Evolutionary conservation across 2,888 invertebrate genomes (phyloP).

Genomic region (Cephus nigrinus): DNA sequence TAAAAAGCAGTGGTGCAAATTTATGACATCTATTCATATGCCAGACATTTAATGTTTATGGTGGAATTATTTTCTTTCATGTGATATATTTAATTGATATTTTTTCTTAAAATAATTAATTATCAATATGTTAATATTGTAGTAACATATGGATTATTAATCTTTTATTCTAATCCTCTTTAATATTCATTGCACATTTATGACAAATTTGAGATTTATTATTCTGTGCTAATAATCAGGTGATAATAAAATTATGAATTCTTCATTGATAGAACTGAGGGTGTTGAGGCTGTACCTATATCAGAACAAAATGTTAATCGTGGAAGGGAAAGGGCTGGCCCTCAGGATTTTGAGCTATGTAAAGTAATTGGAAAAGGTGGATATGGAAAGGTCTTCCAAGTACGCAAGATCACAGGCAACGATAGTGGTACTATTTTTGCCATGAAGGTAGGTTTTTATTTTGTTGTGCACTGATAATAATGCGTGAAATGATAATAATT

Average conservation of each 20-base stretch:
- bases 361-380: slow-evolving; percentile 81
- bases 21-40: background rate
- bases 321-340: slow-evolving; percentile 87
- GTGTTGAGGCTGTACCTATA: slow-evolving; percentile 77
- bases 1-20: background rate
- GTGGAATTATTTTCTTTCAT: background rate
- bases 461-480: background rate
- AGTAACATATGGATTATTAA: background rate
- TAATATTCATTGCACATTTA: background rate
- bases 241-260: background rate
- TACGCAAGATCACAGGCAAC: slow-evolving; percentile 74
- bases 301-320: slow-evolving; percentile 85
- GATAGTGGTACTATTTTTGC: slow-evolving; percentile 78
- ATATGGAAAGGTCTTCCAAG: slow-evolving; percentile 78
- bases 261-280: slow-evolving; percentile 63
- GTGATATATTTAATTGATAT: background rate
- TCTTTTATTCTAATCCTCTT: background rate
- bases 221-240: background rate
- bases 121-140: background rate
- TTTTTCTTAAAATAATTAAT: background rate
- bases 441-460: slow-evolving; percentile 72
- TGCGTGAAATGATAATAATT: background rate
- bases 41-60: background rate
- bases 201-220: background rate
- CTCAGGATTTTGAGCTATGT: slow-evolving; percentile 81